These are phyloP conservation scores for Aleiodes sp. DNA, from an alignment of 1,140 invertebrate genomes.

Conservation along the genomic window DNA sequence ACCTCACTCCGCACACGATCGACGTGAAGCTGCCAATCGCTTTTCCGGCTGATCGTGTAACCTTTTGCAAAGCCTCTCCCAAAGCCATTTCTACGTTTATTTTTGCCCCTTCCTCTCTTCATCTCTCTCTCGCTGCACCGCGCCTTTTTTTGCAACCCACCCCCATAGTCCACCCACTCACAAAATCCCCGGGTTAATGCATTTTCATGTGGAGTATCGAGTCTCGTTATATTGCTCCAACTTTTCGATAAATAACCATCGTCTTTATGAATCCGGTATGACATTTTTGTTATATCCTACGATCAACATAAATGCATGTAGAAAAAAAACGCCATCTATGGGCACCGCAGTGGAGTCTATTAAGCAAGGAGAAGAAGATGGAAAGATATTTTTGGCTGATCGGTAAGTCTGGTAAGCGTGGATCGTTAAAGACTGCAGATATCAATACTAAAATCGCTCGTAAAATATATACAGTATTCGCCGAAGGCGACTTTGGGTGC, in stretches of 20 bases:
- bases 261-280: conserved; percentile 16
- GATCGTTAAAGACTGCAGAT: conserved; percentile 50
- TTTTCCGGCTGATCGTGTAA: conserved; percentile 28
- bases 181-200: conserved; percentile 3
- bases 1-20: conserved; percentile 50
- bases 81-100: background rate
- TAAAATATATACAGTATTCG: conserved; percentile 49
- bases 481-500: conserved; percentile 14
- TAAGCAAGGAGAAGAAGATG: background rate
- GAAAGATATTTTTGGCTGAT: background rate
- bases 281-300: background rate
- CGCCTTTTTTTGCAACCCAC: background rate
- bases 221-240: background rate
- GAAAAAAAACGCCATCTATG: conserved; percentile 3
- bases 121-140: background rate
- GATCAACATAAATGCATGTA: conserved; percentile 8
- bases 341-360: background rate
- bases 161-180: background rate
- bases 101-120: background rate
- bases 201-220: background rate
- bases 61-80: conserved; percentile 1
- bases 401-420: background rate
- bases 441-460: conserved; percentile 55
- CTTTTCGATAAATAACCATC: background rate
- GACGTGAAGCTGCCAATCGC: conserved; percentile 29